These are phyloP conservation scores for Fukomys damarensis DNA, from an alignment of 2,113 vertebrate species.

Conservation along the genomic window DNA sequence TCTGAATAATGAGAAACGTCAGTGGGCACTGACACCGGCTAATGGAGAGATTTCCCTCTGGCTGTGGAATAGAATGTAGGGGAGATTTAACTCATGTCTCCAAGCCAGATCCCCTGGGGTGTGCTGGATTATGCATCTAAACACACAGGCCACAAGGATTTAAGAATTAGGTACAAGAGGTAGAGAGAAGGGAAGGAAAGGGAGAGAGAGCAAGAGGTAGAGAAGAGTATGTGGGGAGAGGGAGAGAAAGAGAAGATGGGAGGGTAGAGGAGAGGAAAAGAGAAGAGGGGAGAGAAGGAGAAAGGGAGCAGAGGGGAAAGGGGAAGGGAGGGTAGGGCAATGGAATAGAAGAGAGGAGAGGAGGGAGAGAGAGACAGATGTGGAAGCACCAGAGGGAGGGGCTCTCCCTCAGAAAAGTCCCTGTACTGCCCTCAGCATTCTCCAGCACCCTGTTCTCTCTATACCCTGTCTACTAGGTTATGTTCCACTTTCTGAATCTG, in stretches of 20 bases:
- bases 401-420: slow-evolving; percentile 22
- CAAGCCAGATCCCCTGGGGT: not conserved
- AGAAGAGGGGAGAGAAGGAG: no score
- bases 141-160: not conserved
- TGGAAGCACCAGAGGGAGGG: not conserved
- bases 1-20: slow-evolving; percentile 25
- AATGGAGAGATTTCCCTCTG: not conserved
- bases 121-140: not conserved
- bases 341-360: no score
- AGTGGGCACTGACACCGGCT: not conserved
- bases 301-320: not conserved
- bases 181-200: not conserved
- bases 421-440: not conserved
- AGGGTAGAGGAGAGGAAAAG: not conserved
- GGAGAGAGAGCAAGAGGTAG: not conserved
- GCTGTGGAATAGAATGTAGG: not conserved
- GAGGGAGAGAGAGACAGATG: not conserved
- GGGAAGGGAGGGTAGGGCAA: not conserved
- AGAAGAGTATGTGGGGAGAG: not conserved
- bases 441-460: not conserved
- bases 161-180: not conserved
- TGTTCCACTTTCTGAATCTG: not conserved
- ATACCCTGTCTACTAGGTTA: not conserved
- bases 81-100: not conserved
- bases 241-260: no score